Evolutionary conservation across 2,888 invertebrate genomes (phyloP), one percentile per base, ranked within the genome.

Genomic region (Apodemia zela): DNA sequence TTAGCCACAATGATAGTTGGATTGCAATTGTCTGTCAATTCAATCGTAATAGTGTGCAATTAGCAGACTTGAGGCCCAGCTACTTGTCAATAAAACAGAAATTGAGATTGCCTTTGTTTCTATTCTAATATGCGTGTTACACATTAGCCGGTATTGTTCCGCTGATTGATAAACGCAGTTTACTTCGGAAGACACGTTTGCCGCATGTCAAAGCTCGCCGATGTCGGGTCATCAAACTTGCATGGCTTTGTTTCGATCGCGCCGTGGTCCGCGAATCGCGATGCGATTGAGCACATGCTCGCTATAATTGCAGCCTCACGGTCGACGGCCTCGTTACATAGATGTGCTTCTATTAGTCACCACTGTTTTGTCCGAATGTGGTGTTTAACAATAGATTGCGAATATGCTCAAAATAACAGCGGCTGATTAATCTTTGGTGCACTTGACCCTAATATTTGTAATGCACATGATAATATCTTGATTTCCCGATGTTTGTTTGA

Each of bases 151-250:
- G n/a, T 11, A 6, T 15, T n/a, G 2, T 15, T n/a, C 11, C 15
- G 15, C n/a, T n/a, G 45, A 6, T 47, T 47, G 17, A 47, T 47
- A 3, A 17, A 47, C 47, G n/a, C 15, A n/a, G n/a, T 47, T 47
- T 7, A 47, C 7, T 47, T 17, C 17, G 5, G 47, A 17, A n/a
- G 47, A 38, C 38, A 13, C 38, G 13, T 38, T 38, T 13, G 0
- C 47, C 29, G 57, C 57, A 29, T 57, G 57, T 57, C 57, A 57
- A 29, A 57, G 57, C 57, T 57, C 29, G 29, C 57, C 29, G 57
- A 29, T 29, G 25, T n/a, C 57, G 57, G 57, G 57, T 57, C 57
- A 57, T 57, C 57, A 57, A 25, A 57, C 57, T 57, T 57, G n/a
- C 54, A 29, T 15, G 54, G 25, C 54, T 29, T 57, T 57, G 29